These are phyloP conservation scores for Siderastrea radians DNA, from an alignment of 92 coral and sea anemone genomes.

Conservation along the genomic window DNA sequence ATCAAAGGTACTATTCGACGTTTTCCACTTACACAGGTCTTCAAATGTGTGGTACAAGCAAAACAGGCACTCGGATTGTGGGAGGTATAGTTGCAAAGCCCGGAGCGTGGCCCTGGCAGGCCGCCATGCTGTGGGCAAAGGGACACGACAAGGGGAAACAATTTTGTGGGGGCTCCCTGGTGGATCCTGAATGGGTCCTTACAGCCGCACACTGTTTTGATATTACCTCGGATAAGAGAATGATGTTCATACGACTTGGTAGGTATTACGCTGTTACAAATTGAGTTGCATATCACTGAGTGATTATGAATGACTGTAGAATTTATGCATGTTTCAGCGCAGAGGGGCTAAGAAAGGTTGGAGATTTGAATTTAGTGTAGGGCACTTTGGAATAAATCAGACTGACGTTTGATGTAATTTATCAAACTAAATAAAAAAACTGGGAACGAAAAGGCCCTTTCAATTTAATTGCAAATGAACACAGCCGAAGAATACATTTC, in stretches of 20 bases:
- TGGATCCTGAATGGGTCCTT: constrained; percentile 80
- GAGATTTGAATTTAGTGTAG: too few relatives aligned
- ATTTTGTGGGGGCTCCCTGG: constrained; percentile 85
- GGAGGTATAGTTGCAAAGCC: constrained; percentile 89
- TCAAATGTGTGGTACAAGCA: constrained; percentile 81
- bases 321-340: too few relatives aligned
- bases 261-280: not conserved
- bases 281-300: not conserved
- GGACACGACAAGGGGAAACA: constrained; percentile 81
- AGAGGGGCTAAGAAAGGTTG: too few relatives aligned
- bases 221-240: constrained; percentile 74
- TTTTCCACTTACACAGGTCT: constrained; percentile 33
- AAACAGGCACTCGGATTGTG: constrained; percentile 82
- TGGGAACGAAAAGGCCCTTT: too few relatives aligned
- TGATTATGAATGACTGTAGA: too few relatives aligned
- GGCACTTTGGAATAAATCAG: too few relatives aligned
- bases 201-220: constrained; percentile 92
- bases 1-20: too few relatives aligned
- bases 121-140: constrained; percentile 81
- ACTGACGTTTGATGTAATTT: too few relatives aligned
- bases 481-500: too few relatives aligned
- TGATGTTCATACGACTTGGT: constrained; percentile 75
- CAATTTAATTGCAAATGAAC: too few relatives aligned
- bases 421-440: too few relatives aligned
- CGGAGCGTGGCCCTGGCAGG: constrained; percentile 92